These are phyloP conservation scores for Radopholus similis DNA, from an alignment of 1,140 invertebrate species.

Conservation along the genomic window DNA sequence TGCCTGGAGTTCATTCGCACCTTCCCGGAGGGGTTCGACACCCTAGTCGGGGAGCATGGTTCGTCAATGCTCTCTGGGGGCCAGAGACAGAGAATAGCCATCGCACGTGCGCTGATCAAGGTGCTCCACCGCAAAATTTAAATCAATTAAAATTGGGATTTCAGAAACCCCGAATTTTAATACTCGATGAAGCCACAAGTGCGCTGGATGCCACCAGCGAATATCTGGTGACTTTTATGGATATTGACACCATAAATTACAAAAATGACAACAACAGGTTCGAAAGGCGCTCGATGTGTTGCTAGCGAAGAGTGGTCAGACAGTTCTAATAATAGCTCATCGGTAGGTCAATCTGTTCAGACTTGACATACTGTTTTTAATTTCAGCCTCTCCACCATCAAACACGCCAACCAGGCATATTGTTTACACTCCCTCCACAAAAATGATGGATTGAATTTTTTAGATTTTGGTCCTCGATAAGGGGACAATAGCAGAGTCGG, in stretches of 20 bases:
- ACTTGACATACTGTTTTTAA: slow-evolving; percentile 37
- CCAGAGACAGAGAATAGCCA: slow-evolving; percentile 58
- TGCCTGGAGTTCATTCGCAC: slow-evolving; percentile 61
- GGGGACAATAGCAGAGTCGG: slow-evolving; percentile 64
- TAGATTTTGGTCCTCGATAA: slow-evolving; percentile 66
- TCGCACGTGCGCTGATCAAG: slow-evolving; percentile 61
- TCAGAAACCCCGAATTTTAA: slow-evolving; percentile 63
- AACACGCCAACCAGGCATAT: slow-evolving; percentile 66
- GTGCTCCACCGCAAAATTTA: slow-evolving; percentile 49
- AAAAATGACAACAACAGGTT: slow-evolving; percentile 22
- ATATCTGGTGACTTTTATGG: slow-evolving; percentile 31
- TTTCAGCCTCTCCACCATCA: slow-evolving; percentile 68
- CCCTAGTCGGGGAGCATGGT: slow-evolving; percentile 64
- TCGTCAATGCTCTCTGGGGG: slow-evolving; percentile 62
- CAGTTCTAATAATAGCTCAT: slow-evolving; percentile 59
- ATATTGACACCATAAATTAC: neutral
- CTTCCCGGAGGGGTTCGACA: slow-evolving; percentile 64
- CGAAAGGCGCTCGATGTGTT: slow-evolving; percentile 62
- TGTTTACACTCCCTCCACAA: no score
- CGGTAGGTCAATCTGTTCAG: slow-evolving; percentile 38
- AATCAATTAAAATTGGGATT: slow-evolving; percentile 1
- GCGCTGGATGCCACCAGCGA: slow-evolving; percentile 65
- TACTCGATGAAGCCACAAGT: slow-evolving; percentile 65
- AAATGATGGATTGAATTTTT: no score
- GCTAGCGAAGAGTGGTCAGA: slow-evolving; percentile 59